Conservation (phyloP, 2,113 vertebrate genomes). For the Coreoperca whiteheadi region DNA sequence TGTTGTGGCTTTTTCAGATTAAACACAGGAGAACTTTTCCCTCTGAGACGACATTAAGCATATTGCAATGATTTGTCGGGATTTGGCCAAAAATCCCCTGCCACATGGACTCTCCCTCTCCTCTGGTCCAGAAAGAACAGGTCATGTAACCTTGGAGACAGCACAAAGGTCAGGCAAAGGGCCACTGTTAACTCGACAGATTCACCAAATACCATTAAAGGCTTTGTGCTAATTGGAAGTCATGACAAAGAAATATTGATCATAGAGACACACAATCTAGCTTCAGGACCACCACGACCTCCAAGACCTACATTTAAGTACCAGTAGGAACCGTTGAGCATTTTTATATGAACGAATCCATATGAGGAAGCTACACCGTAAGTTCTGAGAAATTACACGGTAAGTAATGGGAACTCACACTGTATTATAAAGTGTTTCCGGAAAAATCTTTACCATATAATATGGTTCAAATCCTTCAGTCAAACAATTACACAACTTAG, state of each 20-base stretch:
- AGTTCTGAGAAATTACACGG: too few relatives aligned
- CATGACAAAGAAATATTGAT: not conserved
- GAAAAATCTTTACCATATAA: not conserved
- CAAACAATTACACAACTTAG: not conserved
- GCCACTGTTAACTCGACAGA: not conserved
- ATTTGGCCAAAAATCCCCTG: constrained; percentile 30
- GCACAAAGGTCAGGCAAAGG: constrained; percentile 3
- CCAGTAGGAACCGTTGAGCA: too few relatives aligned
- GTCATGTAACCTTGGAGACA: not conserved
- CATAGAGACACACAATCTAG: too few relatives aligned
- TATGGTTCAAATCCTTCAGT: not conserved
- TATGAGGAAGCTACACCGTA: too few relatives aligned
- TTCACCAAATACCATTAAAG: not conserved
- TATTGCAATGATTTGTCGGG: constrained; percentile 49
- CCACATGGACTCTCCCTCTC: constrained; percentile 21
- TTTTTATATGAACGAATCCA: too few relatives aligned
- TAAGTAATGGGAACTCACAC: too few relatives aligned
- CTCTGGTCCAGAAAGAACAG: not conserved
- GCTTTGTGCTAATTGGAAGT: too few relatives aligned
- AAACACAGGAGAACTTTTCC: not conserved
- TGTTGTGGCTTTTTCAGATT: not conserved
- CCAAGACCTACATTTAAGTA: too few relatives aligned
- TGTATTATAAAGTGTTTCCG: too few relatives aligned
- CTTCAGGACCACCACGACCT: too few relatives aligned
- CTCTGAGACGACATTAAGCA: constrained; percentile 16